These are phyloP conservation scores for Papilio glaucus DNA, from an alignment of 1,140 invertebrate genomes.

Conservation along the genomic window DNA sequence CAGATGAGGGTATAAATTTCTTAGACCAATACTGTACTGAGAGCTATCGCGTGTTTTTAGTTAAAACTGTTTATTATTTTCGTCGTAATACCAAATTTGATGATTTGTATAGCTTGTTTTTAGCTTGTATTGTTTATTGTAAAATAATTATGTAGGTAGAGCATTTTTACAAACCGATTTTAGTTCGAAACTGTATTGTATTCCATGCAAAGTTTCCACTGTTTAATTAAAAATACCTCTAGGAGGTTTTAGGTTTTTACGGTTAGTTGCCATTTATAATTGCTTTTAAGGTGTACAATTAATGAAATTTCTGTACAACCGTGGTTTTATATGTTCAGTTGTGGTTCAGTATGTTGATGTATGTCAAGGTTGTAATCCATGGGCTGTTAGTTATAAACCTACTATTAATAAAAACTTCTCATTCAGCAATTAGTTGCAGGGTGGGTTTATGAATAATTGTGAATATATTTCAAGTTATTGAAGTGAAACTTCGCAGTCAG, in stretches of 20 bases:
- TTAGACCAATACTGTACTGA: too few relatives aligned
- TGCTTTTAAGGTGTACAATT: constrained; percentile 10
- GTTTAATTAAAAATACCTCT: constrained; percentile 1
- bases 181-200: too few relatives aligned
- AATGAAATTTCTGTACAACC: background rate
- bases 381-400: background rate
- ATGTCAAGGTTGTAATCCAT: background rate
- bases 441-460: background rate
- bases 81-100: too few relatives aligned
- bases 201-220: background rate
- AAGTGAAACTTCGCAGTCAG: background rate
- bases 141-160: too few relatives aligned
- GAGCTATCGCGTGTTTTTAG: too few relatives aligned
- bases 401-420: background rate
- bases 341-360: background rate
- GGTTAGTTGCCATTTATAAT: constrained; percentile 27
- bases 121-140: too few relatives aligned
- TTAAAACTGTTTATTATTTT: too few relatives aligned
- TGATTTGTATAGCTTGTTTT: too few relatives aligned
- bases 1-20: too few relatives aligned
- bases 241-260: background rate
- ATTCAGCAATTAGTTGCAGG: constrained; percentile 15
- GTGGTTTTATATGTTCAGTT: background rate
- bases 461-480: background rate
- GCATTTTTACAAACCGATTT: too few relatives aligned